Percentiles rank a stretch among this genome's conserved stretches.
Conservation (phyloP, 2,113 vertebrate species). For the Speoplatyrhinus poulsoni region DNA sequence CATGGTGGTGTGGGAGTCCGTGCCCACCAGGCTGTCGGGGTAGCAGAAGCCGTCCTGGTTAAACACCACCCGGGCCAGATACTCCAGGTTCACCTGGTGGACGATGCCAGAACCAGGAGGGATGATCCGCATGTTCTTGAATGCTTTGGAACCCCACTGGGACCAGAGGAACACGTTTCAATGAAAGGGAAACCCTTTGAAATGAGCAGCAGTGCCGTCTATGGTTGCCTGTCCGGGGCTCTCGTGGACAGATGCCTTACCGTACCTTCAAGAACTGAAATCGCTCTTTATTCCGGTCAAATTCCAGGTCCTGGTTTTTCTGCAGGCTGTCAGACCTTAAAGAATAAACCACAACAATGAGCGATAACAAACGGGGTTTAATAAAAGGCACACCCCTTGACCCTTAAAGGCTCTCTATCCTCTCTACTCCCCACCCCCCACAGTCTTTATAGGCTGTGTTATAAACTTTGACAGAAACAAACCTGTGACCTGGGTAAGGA, state of each 20-base stretch:
- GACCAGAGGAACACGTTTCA: slow-evolving; percentile 19
- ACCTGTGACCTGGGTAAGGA: neutral
- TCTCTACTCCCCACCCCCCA: too few relatives aligned
- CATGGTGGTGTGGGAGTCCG: slow-evolving; percentile 98
- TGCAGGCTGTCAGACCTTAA: slow-evolving; percentile 90
- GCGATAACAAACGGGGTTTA: neutral
- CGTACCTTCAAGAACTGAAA: slow-evolving; percentile 97
- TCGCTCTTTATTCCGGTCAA: slow-evolving; percentile 95
- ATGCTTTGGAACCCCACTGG: slow-evolving; percentile 96
- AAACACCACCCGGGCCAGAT: slow-evolving; percentile 93
- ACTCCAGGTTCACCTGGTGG: slow-evolving; percentile 97
- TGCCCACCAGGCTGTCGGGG: slow-evolving; percentile 96
- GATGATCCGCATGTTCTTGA: slow-evolving; percentile 95
- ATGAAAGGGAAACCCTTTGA: neutral
- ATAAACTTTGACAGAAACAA: neutral
- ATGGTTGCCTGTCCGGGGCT: slow-evolving; percentile 57
- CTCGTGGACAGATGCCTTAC: slow-evolving; percentile 28
- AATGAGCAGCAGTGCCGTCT: neutral
- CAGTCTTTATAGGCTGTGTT: neutral
- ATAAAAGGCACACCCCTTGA: too few relatives aligned
- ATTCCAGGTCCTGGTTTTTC: slow-evolving; percentile 97
- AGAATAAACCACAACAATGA: neutral
- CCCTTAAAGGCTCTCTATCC: too few relatives aligned
- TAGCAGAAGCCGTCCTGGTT: slow-evolving; percentile 87
- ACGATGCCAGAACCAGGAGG: slow-evolving; percentile 96